Percentiles rank a stretch among this genome's conserved stretches.
phyloP scores from a whole-genome alignment of 2,113 vertebrate species.

The Piprites chloris region DNA sequence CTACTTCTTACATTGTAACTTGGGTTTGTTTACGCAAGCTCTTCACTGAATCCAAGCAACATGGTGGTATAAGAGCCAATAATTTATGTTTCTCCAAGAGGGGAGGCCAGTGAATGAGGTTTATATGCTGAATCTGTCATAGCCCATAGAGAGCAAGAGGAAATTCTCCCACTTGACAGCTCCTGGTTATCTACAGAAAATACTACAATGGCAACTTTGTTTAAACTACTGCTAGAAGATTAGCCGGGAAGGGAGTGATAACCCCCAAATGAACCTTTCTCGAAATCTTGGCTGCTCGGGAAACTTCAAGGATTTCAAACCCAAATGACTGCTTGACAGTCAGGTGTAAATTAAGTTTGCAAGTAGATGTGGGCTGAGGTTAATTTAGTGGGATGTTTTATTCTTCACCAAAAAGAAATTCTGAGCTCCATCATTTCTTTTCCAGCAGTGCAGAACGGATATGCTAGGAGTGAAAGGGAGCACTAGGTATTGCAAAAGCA shows the following conservation, averaged over 20 bases:
- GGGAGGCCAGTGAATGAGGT: slow-evolving; percentile 51
- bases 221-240: slow-evolving; percentile 12
- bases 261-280: slow-evolving; percentile 28
- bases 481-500: background rate
- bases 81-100: slow-evolving; percentile 57
- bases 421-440: background rate
- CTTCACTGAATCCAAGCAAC: slow-evolving; percentile 67
- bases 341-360: slow-evolving; percentile 44
- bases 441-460: fast-evolving
- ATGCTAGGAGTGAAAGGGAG: background rate
- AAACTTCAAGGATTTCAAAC: slow-evolving; percentile 32
- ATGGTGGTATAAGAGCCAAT: slow-evolving; percentile 61
- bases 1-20: slow-evolving; percentile 71
- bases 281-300: background rate
- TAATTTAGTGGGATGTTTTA: slow-evolving; percentile 32
- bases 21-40: slow-evolving; percentile 73
- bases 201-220: slow-evolving; percentile 8
- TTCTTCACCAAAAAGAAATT: background rate
- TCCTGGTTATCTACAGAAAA: slow-evolving; percentile 45
- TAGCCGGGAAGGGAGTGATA: slow-evolving; percentile 16
- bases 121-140: slow-evolving; percentile 57
- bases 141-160: slow-evolving; percentile 18
- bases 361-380: slow-evolving; percentile 9
- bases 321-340: slow-evolving; percentile 2
- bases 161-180: slow-evolving; percentile 26